Conservation (phyloP, 35 echinoderm and acorn worm genomes). For the Heliocidaris tuberculata region DNA sequence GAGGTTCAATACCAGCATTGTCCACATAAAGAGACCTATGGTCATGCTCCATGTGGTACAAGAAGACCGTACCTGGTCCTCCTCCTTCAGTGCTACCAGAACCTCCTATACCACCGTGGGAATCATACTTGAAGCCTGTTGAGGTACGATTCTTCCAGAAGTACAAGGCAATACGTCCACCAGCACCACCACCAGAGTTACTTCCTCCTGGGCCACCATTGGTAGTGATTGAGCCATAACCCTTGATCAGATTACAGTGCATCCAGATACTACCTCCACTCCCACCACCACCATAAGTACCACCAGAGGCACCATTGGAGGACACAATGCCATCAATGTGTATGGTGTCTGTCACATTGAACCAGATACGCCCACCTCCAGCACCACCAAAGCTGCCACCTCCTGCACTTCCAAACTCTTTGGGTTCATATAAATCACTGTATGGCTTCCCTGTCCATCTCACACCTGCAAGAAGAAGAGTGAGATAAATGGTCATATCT, state of each 20-base stretch:
- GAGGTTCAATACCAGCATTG: conserved; percentile 66
- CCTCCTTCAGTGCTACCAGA: conserved; percentile 66
- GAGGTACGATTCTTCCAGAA: conserved; percentile 76
- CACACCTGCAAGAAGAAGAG: conserved; percentile 53
- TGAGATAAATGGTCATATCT: too few species aligned
- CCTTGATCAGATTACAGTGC: conserved; percentile 85
- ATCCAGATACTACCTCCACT: conserved; percentile 97
- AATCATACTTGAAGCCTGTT: conserved; percentile 82
- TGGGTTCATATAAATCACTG: conserved; percentile 88
- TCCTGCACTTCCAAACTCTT: conserved; percentile 91
- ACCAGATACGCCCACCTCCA: conserved; percentile 92
- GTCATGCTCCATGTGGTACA: conserved; percentile 80
- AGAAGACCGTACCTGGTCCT: conserved; percentile 83
- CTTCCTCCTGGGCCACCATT: conserved; percentile 74
- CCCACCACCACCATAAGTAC: conserved; percentile 52
- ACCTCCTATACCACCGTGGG: conserved; percentile 74
- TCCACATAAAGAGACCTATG: conserved; percentile 83
- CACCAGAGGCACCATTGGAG: conserved; percentile 61
- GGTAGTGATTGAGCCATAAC: conserved; percentile 76
- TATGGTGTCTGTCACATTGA: conserved; percentile 89
- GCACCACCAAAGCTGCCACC: conserved; percentile 71
- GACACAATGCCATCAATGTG: conserved; percentile 87
- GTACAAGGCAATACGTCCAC: conserved; percentile 74
- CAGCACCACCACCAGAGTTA: conserved; percentile 80
- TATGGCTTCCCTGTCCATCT: conserved; percentile 74